phyloP scores from a whole-genome alignment of 1,140 invertebrate species.

The Tetragnatha versicolor region DNA sequence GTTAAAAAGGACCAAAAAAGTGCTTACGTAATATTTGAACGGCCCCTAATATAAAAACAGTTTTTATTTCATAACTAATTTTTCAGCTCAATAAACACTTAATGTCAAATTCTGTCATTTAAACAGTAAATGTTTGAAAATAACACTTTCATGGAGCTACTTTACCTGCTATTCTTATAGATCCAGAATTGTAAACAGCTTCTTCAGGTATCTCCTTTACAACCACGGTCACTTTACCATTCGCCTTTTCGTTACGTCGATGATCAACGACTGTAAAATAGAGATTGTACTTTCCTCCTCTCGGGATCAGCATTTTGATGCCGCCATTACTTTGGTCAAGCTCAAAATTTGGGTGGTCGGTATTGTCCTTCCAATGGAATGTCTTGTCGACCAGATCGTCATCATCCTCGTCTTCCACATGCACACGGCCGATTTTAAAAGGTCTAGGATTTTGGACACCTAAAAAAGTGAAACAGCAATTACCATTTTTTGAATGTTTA shows the following conservation, averaged over 20 bases:
- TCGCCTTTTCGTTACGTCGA: constrained; percentile 90
- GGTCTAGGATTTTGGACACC: constrained; percentile 79
- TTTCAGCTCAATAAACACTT: too few relatives aligned
- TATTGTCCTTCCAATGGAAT: constrained; percentile 87
- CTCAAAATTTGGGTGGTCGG: constrained; percentile 77
- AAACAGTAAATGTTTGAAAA: too few relatives aligned
- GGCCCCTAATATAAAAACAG: too few relatives aligned
- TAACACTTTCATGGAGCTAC: neutral
- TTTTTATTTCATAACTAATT: too few relatives aligned
- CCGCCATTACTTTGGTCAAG: constrained; percentile 90
- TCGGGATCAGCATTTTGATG: constrained; percentile 92
- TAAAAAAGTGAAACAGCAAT: neutral
- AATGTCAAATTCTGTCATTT: too few relatives aligned
- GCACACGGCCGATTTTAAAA: constrained; percentile 87
- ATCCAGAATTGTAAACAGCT: constrained; percentile 93
- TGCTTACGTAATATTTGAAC: too few relatives aligned
- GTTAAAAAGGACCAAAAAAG: too few relatives aligned
- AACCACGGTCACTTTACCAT: constrained; percentile 90
- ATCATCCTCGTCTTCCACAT: constrained; percentile 95
- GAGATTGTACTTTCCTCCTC: constrained; percentile 81
- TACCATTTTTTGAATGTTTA: too few relatives aligned
- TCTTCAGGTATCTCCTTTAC: constrained; percentile 94
- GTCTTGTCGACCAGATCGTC: constrained; percentile 98
- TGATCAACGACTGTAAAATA: constrained; percentile 92
- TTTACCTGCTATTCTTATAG: constrained; percentile 81